Percentiles rank a stretch among this genome's conserved stretches.
phyloP scores from a whole-genome alignment of 2,888 invertebrate species.

The Exocentrus adspersus region DNA sequence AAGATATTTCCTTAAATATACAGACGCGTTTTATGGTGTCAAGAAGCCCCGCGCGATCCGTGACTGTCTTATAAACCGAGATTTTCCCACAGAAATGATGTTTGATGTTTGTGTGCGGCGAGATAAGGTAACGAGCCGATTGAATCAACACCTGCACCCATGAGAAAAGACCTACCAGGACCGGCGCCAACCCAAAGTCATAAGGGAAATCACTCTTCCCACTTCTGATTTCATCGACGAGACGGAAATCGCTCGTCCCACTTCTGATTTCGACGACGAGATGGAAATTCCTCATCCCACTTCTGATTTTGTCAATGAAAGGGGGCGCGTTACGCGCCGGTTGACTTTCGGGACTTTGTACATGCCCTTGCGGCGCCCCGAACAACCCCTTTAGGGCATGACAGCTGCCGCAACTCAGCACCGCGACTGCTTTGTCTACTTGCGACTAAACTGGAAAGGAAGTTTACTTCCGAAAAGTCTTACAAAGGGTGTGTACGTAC shows the following conservation, averaged over 20 bases:
- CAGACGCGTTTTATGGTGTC: background rate
- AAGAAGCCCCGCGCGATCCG: slow-evolving; percentile 15
- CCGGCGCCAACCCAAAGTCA: background rate
- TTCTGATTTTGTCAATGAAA: too few relatives aligned
- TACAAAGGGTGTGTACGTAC: too few relatives aligned
- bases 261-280: too few relatives aligned
- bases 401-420: slow-evolving; percentile 32
- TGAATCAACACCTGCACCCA: slow-evolving; percentile 60
- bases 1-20: slow-evolving; percentile 24
- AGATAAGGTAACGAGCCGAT: slow-evolving; percentile 58
- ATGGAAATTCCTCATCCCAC: too few relatives aligned
- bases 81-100: slow-evolving; percentile 59
- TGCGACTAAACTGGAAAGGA: slow-evolving; percentile 6
- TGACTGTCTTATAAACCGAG: slow-evolving; percentile 39
- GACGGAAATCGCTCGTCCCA: too few relatives aligned
- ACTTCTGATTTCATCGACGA: too few relatives aligned
- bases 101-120: slow-evolving; percentile 57
- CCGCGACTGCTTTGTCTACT: slow-evolving; percentile 13
- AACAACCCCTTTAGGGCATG: slow-evolving; percentile 43
- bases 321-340: slow-evolving; percentile 45
- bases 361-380: slow-evolving; percentile 52
- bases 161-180: slow-evolving; percentile 50
- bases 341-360: slow-evolving; percentile 45
- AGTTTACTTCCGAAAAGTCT: slow-evolving; percentile 22
- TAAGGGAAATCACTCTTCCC: too few relatives aligned